Conservation (phyloP, 2,888 invertebrate genomes). For the Asteroscopus sphinx region DNA sequence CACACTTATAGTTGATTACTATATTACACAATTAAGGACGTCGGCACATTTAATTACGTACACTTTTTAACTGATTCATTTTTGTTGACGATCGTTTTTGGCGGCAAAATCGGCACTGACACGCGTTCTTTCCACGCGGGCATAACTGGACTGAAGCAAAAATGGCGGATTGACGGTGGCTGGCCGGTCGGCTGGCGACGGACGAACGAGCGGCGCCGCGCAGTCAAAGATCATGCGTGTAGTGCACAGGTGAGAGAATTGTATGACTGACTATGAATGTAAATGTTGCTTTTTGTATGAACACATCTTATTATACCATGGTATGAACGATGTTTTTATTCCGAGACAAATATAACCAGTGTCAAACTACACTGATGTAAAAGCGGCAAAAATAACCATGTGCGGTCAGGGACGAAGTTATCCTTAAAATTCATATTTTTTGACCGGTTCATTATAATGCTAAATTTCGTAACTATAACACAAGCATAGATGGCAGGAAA, state of each 20-base stretch:
- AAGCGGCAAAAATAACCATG: too few relatives aligned
- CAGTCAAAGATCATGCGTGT: slow-evolving; percentile 76
- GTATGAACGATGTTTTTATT: too few relatives aligned
- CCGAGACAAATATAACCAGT: too few relatives aligned
- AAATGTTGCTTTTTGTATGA: slow-evolving; percentile 35
- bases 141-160: slow-evolving; percentile 81
- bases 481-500: too few relatives aligned
- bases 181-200: slow-evolving; percentile 56
- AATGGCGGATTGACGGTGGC: slow-evolving; percentile 72
- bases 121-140: slow-evolving; percentile 65
- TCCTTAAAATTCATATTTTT: too few relatives aligned
- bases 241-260: slow-evolving; percentile 63
- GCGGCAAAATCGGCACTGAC: slow-evolving; percentile 52
- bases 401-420: too few relatives aligned
- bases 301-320: too few relatives aligned
- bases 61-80: slow-evolving; percentile 66
- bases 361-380: too few relatives aligned
- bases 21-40: slow-evolving; percentile 55
- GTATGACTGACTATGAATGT: too few relatives aligned
- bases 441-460: too few relatives aligned
- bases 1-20: slow-evolving; percentile 47
- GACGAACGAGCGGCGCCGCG: slow-evolving; percentile 65
- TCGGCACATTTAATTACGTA: slow-evolving; percentile 55
- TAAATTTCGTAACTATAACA: too few relatives aligned
- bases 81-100: slow-evolving; percentile 72